Base-by-base conservation (phyloP, 2,113 vertebrate species). In the Carassius carassius region DNA sequence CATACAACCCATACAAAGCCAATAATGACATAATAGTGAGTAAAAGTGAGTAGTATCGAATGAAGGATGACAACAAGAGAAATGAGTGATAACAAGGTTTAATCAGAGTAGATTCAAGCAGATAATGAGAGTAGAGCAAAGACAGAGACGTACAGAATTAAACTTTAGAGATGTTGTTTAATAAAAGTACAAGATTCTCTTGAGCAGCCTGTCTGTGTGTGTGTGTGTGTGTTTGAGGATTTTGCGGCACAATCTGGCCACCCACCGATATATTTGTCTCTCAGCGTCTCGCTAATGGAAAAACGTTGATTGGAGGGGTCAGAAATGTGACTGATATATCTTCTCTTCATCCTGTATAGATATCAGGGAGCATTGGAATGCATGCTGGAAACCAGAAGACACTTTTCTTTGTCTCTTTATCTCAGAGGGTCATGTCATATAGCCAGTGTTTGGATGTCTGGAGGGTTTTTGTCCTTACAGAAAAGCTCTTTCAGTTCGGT, bases 261-360 rank as follows among this genome's bases (percentile, higher is more conserved):
- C 73, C 82, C 73, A 78, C 82, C 56, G 47, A 54, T 54, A 17
- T 14, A 47, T 84, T 29, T 44, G 8, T 76, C 82, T 76, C 54
- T 83, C 70, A 83, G 54, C 44, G 3, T 77, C 58, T 67, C 29
- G 65, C 82, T 84, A 84, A 84, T 84, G 82, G 60, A 84, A 84
- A 65, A 44, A 54, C 29, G 60, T 78, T 77, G 44, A 51, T 60
- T 51, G 78, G 21, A 63, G 5, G 60, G 25, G 17, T 69, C 63
- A 69, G 62, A 69, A 81, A 69, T 69, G 63, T 51, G 47, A 35
- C 37, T 21, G 63, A 69, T 54, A 69, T 21, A 80, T n/a, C 62
- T 51, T 17, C 62, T 69, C n/a, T 80, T 19, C 23, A 29, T 41
- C 77, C 58, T 49, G 8, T 17, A n/a, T 60, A 49, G 78, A 47